Base-by-base conservation (phyloP, 2,888 invertebrate genomes). In the Epinotia ramella region DNA sequence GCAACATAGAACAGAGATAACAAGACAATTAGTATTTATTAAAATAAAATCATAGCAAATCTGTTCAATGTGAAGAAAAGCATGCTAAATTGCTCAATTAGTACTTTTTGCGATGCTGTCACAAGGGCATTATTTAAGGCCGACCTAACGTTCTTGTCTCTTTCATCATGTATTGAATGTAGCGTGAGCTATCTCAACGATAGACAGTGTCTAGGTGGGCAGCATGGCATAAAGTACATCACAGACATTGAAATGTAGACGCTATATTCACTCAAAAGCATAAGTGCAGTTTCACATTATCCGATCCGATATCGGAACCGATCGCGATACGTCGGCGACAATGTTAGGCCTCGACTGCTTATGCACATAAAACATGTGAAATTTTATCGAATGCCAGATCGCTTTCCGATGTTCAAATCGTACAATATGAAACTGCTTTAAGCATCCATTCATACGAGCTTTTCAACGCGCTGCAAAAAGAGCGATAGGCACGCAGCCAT, bases 1-100 rank as follows among this genome's bases (percentile, higher is more conserved):
- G 65, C 53, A 28, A 75, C 75, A 75, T 60, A 71, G 64, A 66
- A 75, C 75, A 70, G 75, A 75, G n/a, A 60, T 60, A 69, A 59
- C 69, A 69, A 24, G 59, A 60, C 69, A 59, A 46, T 69, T 69
- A 69, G 69, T 59, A 69, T 60, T 69, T 28, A 69, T 60, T 60
- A 69, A 60, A 59, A 60, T 59, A 69, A 59, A 46, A 69, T 60
- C 46, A 69, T 60, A 46, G 69, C 59, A 75, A 28, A 66, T 75
- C 75, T 66, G 75, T 75, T 71, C 70, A 65, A 40, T 71, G 75
- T 70, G 28, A 69, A 59, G 16, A 65, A 46, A 66, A 40, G 59
- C 70, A 75, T 75, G 75, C 75, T 70, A 59, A 56, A 44, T 60
- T 59, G n/a, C 33, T 64, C 64, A 46, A 49, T 59, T 5, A 40